These are phyloP conservation scores for Leptonema lineaticorne DNA, from an alignment of 1,140 invertebrate species.

Conservation along the genomic window DNA sequence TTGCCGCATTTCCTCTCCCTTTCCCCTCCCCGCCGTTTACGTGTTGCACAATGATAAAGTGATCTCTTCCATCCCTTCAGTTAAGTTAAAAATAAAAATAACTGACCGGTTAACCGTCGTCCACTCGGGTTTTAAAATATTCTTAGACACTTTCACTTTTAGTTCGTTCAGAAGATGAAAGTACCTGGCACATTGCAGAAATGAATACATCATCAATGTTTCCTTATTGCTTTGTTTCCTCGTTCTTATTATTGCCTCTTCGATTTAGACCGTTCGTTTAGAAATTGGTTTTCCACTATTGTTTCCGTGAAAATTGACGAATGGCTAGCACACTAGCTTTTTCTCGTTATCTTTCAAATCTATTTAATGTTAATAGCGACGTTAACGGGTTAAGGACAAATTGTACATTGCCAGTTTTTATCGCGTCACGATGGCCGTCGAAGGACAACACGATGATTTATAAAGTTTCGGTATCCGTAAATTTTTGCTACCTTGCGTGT, in stretches of 20 bases:
- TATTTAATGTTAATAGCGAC: too few relatives aligned
- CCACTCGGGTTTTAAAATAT: constrained; percentile 23
- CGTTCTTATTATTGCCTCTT: background rate
- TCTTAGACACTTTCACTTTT: constrained; percentile 30
- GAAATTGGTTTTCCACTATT: too few relatives aligned
- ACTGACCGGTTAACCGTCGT: constrained; percentile 12
- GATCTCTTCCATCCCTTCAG: background rate
- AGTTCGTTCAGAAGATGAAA: constrained; percentile 21
- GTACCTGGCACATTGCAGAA: constrained; percentile 16
- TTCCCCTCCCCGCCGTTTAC: too few relatives aligned
- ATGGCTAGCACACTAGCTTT: too few relatives aligned
- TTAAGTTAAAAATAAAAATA: background rate
- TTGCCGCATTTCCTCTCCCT: background rate
- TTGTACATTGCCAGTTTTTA: too few relatives aligned
- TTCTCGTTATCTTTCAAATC: too few relatives aligned
- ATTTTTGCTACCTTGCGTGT: background rate
- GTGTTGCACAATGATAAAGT: constrained; percentile 10
- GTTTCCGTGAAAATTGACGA: too few relatives aligned
- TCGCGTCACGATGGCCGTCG: too few relatives aligned
- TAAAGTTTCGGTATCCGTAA: too few relatives aligned
- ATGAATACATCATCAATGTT: constrained; percentile 1
- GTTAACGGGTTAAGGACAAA: too few relatives aligned
- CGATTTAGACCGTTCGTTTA: too few relatives aligned
- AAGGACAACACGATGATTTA: too few relatives aligned
- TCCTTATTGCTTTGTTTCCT: background rate